Evolutionary conservation across 1,140 invertebrate species (phyloP).

Genomic region (Zaprionus taronus): DNA sequence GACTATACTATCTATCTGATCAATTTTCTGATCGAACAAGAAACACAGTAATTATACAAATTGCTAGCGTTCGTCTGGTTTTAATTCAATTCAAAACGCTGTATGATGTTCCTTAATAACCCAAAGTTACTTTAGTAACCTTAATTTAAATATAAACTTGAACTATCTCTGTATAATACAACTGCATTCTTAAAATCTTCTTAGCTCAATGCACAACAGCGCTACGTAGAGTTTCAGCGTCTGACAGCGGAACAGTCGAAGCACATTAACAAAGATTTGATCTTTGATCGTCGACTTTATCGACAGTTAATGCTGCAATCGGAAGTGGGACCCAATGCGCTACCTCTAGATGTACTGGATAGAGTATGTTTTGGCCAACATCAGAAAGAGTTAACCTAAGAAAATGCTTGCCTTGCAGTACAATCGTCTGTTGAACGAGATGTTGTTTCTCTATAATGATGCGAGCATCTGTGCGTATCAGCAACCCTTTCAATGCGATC

Average conservation of each 20-base stretch:
- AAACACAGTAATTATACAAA: too few species aligned
- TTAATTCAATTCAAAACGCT: too few species aligned
- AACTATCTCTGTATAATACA: background rate
- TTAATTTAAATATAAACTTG: too few species aligned
- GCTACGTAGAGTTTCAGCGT: conserved; percentile 92
- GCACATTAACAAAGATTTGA: conserved; percentile 87
- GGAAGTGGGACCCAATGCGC: conserved; percentile 92
- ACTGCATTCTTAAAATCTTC: background rate
- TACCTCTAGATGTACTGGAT: conserved; percentile 92
- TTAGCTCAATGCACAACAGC: conserved; percentile 86
- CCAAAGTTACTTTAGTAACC: too few species aligned
- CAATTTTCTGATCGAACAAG: too few species aligned
- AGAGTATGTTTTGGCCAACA: conserved; percentile 86
- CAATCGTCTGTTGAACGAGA: conserved; percentile 93
- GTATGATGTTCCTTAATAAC: too few species aligned
- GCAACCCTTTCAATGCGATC: conserved; percentile 91
- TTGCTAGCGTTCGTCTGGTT: too few species aligned
- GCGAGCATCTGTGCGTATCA: conserved; percentile 93
- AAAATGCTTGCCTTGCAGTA: conserved; percentile 87
- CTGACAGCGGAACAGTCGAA: conserved; percentile 90
- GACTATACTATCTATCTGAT: too few species aligned
- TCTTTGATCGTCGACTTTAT: conserved; percentile 89
- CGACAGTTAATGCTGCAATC: conserved; percentile 92
- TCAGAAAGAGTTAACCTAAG: background rate
- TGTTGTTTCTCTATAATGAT: conserved; percentile 94